phyloP scores from a whole-genome alignment of 1,140 invertebrate genomes.

The Brachionus paranguensis region DNA sequence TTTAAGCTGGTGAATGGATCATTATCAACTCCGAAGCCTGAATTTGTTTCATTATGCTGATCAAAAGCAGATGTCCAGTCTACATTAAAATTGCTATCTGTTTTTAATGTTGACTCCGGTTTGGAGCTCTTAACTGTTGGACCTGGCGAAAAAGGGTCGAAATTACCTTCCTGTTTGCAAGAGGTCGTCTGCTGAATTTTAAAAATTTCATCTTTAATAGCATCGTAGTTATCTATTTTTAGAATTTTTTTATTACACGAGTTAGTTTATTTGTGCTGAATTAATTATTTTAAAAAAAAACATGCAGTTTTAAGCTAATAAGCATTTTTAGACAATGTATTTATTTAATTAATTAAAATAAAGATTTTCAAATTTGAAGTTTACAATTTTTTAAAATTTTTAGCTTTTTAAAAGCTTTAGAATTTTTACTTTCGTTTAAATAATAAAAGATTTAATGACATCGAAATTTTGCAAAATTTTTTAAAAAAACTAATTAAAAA shows the following conservation, averaged over 20 bases:
- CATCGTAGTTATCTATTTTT: slow-evolving; percentile 23
- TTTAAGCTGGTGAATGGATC: slow-evolving; percentile 7
- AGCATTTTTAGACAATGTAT: no score
- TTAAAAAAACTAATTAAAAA: no score
- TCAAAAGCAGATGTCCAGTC: slow-evolving; percentile 32
- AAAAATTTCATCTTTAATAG: slow-evolving; percentile 24
- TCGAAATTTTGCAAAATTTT: no score
- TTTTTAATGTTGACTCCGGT: neutral
- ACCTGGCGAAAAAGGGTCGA: slow-evolving; percentile 15
- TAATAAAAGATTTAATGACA: no score
- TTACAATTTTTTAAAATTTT: no score
- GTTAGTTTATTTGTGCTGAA: neutral
- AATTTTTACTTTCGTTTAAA: no score
- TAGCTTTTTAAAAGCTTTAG: no score
- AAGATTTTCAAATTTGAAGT: no score
- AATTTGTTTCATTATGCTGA: neutral
- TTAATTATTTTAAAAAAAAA: neutral
- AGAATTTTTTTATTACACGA: neutral
- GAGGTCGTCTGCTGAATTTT: slow-evolving; percentile 18
- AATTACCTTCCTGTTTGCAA: neutral
- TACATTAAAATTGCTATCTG: neutral
- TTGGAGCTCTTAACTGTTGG: neutral
- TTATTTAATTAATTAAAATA: no score
- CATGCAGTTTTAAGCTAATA: no score
- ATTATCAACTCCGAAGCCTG: neutral